phyloP scores from a whole-genome alignment of 2,113 vertebrate genomes.

The Calypte anna region DNA sequence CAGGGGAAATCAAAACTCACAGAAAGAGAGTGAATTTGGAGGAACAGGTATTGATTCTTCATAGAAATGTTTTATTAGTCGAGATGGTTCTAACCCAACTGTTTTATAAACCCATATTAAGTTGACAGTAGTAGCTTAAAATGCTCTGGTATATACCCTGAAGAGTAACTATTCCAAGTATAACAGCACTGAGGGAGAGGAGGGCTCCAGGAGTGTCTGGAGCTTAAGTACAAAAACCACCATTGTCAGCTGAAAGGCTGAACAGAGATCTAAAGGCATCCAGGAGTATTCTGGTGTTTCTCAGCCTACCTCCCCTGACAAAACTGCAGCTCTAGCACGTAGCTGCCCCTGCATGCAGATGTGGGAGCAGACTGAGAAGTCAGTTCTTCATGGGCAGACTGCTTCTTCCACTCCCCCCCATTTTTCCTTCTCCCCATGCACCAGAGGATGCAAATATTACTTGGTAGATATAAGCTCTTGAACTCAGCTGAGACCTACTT shows the following conservation, averaged over 20 bases:
- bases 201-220: not conserved
- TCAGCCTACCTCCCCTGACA: not conserved
- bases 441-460: not conserved
- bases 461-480: not conserved
- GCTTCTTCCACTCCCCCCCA: not conserved
- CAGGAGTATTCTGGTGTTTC: not conserved
- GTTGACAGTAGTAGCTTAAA: not conserved
- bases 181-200: not conserved
- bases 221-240: not conserved
- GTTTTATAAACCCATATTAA: constrained; percentile 14
- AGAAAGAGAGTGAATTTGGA: not conserved
- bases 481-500: not conserved
- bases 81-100: constrained; percentile 2
- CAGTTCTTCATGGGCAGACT: not conserved
- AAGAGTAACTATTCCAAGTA: not conserved
- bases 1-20: constrained; percentile 50
- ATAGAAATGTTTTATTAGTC: constrained; percentile 33
- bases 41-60: constrained; percentile 47
- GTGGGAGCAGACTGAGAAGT: not conserved
- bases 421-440: not conserved
- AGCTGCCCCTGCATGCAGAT: not conserved
- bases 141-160: not conserved
- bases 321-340: not conserved
- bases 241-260: not conserved
- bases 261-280: not conserved